Evolutionary conservation across 2,797 vertebrate genomes (phyloP).

Genomic region (Sardinella longiceps): DNA sequence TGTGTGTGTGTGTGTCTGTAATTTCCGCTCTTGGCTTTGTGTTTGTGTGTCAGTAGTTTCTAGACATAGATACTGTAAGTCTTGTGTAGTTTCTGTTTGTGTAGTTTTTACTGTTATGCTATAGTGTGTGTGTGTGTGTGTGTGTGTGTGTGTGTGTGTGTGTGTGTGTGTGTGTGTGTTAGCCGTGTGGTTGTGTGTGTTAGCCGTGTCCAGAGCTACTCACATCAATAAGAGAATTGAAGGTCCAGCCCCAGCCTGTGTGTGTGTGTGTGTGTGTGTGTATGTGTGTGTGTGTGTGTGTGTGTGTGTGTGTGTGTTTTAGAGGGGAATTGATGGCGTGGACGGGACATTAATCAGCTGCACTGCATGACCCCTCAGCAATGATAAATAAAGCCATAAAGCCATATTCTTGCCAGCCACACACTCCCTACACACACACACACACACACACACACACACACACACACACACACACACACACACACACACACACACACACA

Average conservation of each 20-base stretch:
- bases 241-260: constrained; percentile 35
- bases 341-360: constrained; percentile 42
- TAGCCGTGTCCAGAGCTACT: not conserved
- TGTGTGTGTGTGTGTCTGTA: not conserved
- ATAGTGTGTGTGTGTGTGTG: not conserved
- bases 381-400: constrained; percentile 44
- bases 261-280: not conserved
- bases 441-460: no score
- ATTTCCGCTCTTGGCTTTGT: not conserved
- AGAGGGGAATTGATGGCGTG: constrained; percentile 43
- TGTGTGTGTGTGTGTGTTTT: constrained; percentile 32
- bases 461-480: no score
- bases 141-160: not conserved
- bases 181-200: no score
- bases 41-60: no score
- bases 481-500: no score
- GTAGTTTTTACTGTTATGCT: no score
- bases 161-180: no score
- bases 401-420: constrained; percentile 33
- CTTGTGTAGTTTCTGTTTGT: no score
- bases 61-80: no score
- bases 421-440: no score
- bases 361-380: constrained; percentile 38
- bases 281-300: not conserved
- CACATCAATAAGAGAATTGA: constrained; percentile 43